Percentiles rank a stretch among this genome's conserved stretches.
These are phyloP conservation scores for Chloroclysta siterata DNA, from an alignment of 2,888 invertebrate genomes.

Conservation along the genomic window DNA sequence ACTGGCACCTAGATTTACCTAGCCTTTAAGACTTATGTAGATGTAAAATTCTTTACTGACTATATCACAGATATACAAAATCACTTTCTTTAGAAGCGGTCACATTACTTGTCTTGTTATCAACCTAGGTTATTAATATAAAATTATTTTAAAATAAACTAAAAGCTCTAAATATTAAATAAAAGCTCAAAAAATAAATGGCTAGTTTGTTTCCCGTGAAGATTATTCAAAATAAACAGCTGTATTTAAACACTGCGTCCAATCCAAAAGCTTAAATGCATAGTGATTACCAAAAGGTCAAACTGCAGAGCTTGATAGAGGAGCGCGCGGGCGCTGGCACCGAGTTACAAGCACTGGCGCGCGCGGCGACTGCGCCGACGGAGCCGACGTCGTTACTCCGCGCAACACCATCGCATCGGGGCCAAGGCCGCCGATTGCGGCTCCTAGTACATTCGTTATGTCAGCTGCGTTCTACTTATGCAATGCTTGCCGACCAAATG, in stretches of 20 bases:
- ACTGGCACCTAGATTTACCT: too few species aligned
- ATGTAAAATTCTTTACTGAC: too few species aligned
- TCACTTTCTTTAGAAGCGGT: too few species aligned
- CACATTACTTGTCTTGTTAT: too few species aligned
- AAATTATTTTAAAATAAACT: too few species aligned
- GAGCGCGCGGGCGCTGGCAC: conserved; percentile 55
- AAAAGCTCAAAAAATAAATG: not conserved
- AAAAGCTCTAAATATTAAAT: not conserved
- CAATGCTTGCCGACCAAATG: conserved; percentile 72
- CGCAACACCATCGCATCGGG: conserved; percentile 54
- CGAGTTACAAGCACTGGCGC: conserved; percentile 51
- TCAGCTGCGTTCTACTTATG: conserved; percentile 83
- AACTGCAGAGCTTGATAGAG: conserved; percentile 40
- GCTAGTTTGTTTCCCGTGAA: not conserved
- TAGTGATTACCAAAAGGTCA: conserved; percentile 48
- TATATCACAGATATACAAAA: too few species aligned
- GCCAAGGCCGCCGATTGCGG: conserved; percentile 81
- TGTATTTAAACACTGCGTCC: conserved; percentile 13
- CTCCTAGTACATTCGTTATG: conserved; percentile 68
- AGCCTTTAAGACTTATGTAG: too few species aligned
- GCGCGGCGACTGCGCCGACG: conserved; percentile 54
- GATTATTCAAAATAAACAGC: not conserved
- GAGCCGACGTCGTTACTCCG: conserved; percentile 68
- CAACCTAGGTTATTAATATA: too few species aligned
- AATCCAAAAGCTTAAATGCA: conserved; percentile 10